phyloP scores from a whole-genome alignment of 2,797 vertebrate genomes.

The Sebastes iracundus region DNA sequence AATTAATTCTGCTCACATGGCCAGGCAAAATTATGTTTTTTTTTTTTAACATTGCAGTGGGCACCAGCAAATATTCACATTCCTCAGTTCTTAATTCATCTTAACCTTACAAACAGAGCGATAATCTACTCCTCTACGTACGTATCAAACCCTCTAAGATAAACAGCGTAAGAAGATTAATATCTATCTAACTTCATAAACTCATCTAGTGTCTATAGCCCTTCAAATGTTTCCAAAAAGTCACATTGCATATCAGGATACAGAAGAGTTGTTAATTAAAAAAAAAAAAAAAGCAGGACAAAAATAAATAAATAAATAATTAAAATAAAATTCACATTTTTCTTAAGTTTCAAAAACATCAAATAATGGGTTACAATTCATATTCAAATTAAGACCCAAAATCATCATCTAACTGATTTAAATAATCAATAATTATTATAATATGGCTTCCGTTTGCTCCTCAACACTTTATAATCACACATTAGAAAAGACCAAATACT shows the following conservation, averaged over 20 bases:
- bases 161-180: not conserved
- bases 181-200: not conserved
- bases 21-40: not conserved
- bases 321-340: not conserved
- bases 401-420: not conserved
- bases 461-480: not conserved
- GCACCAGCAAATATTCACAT: not conserved
- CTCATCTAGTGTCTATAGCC: slow-evolving; percentile 37
- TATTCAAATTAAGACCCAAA: slow-evolving; percentile 4
- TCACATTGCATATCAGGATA: slow-evolving; percentile 47
- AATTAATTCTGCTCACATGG: not conserved
- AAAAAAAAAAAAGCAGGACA: not conserved
- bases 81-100: not conserved
- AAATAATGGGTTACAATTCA: not conserved
- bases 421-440: not conserved
- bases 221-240: slow-evolving; percentile 39
- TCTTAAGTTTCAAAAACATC: not conserved
- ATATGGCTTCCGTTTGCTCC: slow-evolving; percentile 27
- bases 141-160: not conserved
- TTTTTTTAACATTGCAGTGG: not conserved
- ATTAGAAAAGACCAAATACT: not conserved
- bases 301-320: not conserved
- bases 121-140: not conserved
- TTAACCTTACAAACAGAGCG: not conserved
- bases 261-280: not conserved